Evolutionary conservation across 2,113 vertebrate species (phyloP).

Genomic region (Macaca mulatta): DNA sequence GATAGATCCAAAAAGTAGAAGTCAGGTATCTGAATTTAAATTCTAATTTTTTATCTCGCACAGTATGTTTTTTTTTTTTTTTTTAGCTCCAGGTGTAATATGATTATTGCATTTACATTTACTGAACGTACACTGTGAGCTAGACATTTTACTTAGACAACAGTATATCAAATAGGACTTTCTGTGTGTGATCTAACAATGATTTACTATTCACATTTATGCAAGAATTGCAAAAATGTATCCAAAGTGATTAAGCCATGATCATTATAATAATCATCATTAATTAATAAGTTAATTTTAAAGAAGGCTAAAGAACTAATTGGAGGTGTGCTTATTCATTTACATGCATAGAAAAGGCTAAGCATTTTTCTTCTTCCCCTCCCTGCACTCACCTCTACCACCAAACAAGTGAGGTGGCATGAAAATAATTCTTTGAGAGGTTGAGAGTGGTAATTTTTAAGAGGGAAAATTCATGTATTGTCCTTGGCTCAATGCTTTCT

Average conservation of each 20-base stretch:
- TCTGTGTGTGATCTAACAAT: neutral
- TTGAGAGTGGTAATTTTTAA: neutral
- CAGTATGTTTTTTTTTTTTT: neutral
- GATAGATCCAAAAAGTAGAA: neutral
- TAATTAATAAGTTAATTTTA: neutral
- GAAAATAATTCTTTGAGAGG: neutral
- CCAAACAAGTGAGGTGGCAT: neutral
- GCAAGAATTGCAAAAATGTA: neutral
- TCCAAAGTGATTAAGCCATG: neutral
- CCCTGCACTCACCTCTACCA: rapidly evolving
- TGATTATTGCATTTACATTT: neutral
- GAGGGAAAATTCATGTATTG: neutral
- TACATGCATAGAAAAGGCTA: neutral
- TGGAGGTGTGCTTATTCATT: neutral
- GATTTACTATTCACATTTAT: neutral
- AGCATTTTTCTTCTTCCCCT: neutral
- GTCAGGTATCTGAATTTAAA: neutral
- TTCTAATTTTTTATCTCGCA: neutral
- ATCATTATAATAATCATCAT: neutral
- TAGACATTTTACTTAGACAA: neutral
- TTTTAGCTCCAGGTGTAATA: neutral
- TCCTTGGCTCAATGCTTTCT: neutral
- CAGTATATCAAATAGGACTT: neutral
- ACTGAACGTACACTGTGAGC: neutral
- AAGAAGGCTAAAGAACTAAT: neutral